These are phyloP conservation scores for Trogon surrucura DNA, from an alignment of 2,113 vertebrate genomes.

Conservation along the genomic window DNA sequence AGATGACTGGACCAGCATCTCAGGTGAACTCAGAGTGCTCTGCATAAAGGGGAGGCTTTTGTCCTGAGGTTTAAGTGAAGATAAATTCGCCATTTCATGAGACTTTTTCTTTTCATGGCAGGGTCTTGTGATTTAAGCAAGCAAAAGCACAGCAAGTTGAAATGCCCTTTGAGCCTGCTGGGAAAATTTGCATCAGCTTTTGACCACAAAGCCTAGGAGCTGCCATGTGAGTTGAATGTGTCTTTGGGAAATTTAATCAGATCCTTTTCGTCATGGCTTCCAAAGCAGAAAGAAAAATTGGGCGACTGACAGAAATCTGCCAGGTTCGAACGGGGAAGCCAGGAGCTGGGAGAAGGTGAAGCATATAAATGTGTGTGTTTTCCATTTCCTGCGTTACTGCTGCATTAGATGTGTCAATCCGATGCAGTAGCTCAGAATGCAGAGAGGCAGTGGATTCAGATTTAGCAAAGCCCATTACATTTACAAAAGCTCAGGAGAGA, in stretches of 20 bases:
- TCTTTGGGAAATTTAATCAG: background rate
- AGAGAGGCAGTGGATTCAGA: background rate
- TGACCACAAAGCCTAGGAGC: background rate
- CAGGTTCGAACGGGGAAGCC: background rate
- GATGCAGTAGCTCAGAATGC: background rate
- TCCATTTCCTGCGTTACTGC: background rate
- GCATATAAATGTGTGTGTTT: background rate
- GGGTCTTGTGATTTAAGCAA: background rate
- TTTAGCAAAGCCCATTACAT: slow-evolving; percentile 7
- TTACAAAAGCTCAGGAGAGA: slow-evolving; percentile 42
- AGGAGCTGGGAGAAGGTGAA: background rate
- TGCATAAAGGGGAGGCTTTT: background rate
- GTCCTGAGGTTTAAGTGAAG: background rate
- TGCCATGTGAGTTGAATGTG: background rate
- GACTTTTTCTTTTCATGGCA: background rate
- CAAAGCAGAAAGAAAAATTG: background rate
- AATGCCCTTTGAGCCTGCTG: background rate
- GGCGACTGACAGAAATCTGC: background rate
- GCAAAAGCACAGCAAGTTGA: background rate
- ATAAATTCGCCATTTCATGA: background rate
- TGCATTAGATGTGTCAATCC: background rate
- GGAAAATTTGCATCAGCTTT: background rate
- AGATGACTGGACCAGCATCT: background rate
- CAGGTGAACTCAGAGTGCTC: background rate
- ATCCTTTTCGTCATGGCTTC: background rate